A percentile compares a stretch with the other conserved stretches of the same genome.
Conservation (phyloP, 2,113 vertebrate genomes). For the Macrotis lagotis region DNA sequence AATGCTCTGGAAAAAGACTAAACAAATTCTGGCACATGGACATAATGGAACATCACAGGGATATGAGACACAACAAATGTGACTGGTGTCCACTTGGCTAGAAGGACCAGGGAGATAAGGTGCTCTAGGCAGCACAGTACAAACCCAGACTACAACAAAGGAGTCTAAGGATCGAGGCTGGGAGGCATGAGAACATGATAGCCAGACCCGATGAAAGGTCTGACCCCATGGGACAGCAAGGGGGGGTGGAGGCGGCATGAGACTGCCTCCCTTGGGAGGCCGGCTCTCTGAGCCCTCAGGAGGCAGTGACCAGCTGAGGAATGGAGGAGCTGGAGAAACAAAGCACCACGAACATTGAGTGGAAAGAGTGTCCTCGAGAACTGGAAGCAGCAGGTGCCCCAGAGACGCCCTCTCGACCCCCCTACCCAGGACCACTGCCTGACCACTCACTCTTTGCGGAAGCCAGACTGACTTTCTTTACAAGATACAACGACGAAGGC, state of each 20-base stretch:
- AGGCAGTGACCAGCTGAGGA: neutral
- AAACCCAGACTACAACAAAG: neutral
- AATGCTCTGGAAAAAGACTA: neutral
- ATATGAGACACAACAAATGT: neutral
- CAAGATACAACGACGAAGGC: constrained; percentile 96
- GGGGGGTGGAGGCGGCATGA: too few relatives aligned
- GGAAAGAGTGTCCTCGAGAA: too few relatives aligned
- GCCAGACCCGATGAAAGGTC: neutral
- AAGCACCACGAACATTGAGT: too few relatives aligned
- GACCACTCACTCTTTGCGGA: constrained; percentile 95
- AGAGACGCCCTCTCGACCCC: constrained; percentile 5
- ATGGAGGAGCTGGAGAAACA: neutral
- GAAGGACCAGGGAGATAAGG: neutral
- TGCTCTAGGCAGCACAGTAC: neutral
- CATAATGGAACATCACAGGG: neutral
- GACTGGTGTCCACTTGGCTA: too few relatives aligned
- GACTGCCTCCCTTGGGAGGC: too few relatives aligned
- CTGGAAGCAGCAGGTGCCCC: neutral
- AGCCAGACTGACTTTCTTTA: constrained; percentile 96
- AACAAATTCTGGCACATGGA: neutral
- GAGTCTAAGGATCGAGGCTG: neutral
- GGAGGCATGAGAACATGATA: neutral
- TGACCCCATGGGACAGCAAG: too few relatives aligned
- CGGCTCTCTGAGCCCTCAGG: neutral
- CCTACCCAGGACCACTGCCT: neutral